Evolutionary conservation across 1,140 invertebrate species (phyloP).

Genomic region (Belonocnema kinseyi): DNA sequence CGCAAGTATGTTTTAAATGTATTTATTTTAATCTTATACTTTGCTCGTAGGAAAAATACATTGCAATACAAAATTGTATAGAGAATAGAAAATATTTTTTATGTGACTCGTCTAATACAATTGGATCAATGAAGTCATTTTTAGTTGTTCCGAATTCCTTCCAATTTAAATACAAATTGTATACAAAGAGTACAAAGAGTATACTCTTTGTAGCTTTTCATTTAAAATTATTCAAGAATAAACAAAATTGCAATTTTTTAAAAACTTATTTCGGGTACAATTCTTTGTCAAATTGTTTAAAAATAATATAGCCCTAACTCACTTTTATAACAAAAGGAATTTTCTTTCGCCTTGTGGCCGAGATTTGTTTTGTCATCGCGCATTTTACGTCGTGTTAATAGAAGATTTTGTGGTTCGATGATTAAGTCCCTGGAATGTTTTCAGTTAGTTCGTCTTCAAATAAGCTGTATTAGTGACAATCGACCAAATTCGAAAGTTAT

Average conservation of each 20-base stretch:
- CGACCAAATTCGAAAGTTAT: slow-evolving; percentile 50
- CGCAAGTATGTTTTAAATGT: too few relatives aligned
- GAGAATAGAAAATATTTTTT: too few relatives aligned
- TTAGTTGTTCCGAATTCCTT: too few relatives aligned
- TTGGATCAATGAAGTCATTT: too few relatives aligned
- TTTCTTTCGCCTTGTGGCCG: background rate
- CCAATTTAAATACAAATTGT: too few relatives aligned
- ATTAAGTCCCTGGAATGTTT: slow-evolving; percentile 44
- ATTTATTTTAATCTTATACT: too few relatives aligned
- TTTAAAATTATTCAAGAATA: too few relatives aligned
- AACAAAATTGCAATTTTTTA: background rate
- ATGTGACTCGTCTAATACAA: too few relatives aligned
- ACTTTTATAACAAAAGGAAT: background rate
- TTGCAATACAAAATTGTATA: too few relatives aligned
- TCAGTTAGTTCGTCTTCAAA: slow-evolving; percentile 34
- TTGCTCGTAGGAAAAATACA: too few relatives aligned
- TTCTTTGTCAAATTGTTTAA: background rate
- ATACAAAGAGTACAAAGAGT: too few relatives aligned
- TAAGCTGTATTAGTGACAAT: slow-evolving; percentile 46
- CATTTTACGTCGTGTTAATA: slow-evolving; percentile 32
- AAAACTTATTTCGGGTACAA: background rate
- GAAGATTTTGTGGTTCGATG: slow-evolving; percentile 32
- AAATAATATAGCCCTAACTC: background rate
- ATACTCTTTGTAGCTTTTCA: too few relatives aligned
- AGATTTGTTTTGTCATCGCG: background rate